Evolutionary conservation across 2,113 vertebrate species (phyloP).

Genomic region (Tringa solitaria): DNA sequence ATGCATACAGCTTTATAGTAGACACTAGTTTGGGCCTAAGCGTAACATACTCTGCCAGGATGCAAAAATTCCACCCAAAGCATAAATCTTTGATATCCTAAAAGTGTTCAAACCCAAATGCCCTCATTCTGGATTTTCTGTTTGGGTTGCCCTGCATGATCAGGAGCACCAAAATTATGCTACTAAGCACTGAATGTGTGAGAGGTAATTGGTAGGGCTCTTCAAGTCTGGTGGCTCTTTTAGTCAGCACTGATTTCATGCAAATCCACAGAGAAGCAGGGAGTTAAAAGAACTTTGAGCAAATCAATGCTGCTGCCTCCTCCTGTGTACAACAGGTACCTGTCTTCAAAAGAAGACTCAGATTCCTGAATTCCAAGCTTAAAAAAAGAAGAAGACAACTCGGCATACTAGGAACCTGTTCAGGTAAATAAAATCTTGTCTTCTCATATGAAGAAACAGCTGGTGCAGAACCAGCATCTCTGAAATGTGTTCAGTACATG

Average conservation of each 20-base stretch:
- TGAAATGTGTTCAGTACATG: neutral
- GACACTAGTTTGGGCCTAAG: neutral
- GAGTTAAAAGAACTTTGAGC: neutral
- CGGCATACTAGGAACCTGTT: neutral
- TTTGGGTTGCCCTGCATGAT: neutral
- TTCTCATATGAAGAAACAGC: neutral
- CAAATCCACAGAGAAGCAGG: neutral
- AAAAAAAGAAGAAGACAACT: neutral
- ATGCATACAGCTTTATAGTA: neutral
- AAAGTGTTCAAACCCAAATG: neutral
- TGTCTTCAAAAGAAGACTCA: neutral
- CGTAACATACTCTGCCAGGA: neutral
- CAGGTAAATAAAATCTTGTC: neutral
- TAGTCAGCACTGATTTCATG: neutral
- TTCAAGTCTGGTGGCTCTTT: neutral
- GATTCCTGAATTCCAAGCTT: neutral
- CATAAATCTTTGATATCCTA: neutral
- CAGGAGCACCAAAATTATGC: neutral
- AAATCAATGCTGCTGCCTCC: neutral
- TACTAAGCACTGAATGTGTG: neutral
- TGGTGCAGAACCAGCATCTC: neutral
- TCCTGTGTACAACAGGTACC: neutral
- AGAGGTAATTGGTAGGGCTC: neutral
- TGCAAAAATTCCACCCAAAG: neutral
- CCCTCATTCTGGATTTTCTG: neutral